Evolutionary conservation across 1,140 invertebrate genomes (phyloP).

Genomic region (Aphelinus certus): DNA sequence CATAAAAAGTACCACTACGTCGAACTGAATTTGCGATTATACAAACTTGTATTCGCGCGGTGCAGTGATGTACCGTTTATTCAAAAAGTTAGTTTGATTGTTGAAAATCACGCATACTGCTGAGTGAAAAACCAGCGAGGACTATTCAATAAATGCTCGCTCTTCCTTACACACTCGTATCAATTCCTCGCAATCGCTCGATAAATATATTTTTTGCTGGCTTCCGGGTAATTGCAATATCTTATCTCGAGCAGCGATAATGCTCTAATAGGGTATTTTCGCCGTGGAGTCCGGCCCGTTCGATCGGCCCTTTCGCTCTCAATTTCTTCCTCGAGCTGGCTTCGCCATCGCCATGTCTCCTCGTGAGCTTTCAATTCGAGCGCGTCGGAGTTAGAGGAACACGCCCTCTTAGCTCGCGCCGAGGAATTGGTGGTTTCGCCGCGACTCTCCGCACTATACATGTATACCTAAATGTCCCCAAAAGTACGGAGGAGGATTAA

Average conservation of each 20-base stretch:
- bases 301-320: neutral
- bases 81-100: no score
- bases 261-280: conserved; percentile 22
- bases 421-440: conserved; percentile 46
- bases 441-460: conserved; percentile 37
- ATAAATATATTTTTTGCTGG: conserved; percentile 1
- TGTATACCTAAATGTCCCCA: no score
- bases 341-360: neutral
- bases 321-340: no score
- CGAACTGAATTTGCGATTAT: no score
- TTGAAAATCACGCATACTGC: no score
- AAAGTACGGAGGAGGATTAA: no score
- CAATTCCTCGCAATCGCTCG: neutral
- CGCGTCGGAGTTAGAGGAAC: conserved; percentile 28
- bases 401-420: conserved; percentile 33
- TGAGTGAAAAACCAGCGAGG: no score
- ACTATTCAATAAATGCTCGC: no score
- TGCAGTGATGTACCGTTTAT: no score
- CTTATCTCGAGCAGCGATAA: conserved; percentile 1
- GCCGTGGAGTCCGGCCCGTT: neutral
- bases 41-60: no score
- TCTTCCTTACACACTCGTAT: neutral
- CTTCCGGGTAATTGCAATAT: conserved; percentile 1
- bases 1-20: no score
- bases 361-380: conserved; percentile 18